Percentiles rank a stretch among this genome's conserved stretches.
These are phyloP conservation scores for Nothura maculosa DNA, from an alignment of 2,797 vertebrate genomes.

Conservation along the genomic window DNA sequence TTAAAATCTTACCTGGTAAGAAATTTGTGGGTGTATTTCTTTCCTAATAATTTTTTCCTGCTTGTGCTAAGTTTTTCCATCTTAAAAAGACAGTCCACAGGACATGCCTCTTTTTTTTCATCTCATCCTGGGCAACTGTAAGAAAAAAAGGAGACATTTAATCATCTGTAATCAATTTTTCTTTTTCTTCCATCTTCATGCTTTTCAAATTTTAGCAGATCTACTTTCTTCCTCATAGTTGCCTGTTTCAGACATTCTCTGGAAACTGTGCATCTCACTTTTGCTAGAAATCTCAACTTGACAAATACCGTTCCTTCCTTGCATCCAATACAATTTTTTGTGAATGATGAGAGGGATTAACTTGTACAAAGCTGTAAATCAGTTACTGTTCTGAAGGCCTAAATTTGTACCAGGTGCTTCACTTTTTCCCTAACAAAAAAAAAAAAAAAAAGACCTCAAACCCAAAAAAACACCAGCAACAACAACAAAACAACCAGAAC, in stretches of 20 bases:
- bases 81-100: not conserved
- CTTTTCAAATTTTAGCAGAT: conserved; percentile 36
- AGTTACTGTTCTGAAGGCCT: conserved; percentile 5
- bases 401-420: conserved; percentile 41
- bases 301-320: conserved; percentile 52
- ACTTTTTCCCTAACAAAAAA: not conserved
- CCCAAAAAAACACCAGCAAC: no score
- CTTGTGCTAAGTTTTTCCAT: not conserved
- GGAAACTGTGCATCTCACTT: conserved; percentile 28
- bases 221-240: not conserved
- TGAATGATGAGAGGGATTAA: conserved; percentile 18
- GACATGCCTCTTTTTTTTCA: not conserved
- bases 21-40: not conserved
- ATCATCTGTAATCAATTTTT: not conserved
- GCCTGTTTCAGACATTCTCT: conserved; percentile 18
- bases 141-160: conserved; percentile 19
- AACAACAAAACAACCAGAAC: not conserved
- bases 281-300: conserved; percentile 45
- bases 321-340: conserved; percentile 35
- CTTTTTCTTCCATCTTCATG: conserved; percentile 18
- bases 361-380: conserved; percentile 52
- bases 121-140: not conserved
- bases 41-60: not conserved
- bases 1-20: not conserved
- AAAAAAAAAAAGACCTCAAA: no score